Conservation (phyloP, 2,888 invertebrate genomes). For the Glyphotaelius pellucidus region DNA sequence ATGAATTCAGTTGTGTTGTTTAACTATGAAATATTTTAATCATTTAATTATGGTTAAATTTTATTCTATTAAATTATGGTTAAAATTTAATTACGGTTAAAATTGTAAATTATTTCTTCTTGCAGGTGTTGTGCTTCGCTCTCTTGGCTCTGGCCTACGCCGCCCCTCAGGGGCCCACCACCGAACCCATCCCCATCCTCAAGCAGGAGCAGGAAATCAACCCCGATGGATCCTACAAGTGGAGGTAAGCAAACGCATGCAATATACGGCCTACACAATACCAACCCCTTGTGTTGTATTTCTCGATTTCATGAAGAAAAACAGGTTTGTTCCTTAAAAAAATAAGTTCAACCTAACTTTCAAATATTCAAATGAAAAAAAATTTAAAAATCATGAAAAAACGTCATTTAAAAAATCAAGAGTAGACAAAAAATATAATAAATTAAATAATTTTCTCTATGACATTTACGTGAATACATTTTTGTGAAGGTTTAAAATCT, state of each 20-base stretch:
- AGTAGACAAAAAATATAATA: no score
- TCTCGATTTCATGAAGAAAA: no score
- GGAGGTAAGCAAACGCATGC: conserved; percentile 71
- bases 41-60: background rate
- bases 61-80: no score
- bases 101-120: conserved; percentile 12
- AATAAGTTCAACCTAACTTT: no score
- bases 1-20: background rate
- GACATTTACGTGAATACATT: no score
- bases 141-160: conserved; percentile 68
- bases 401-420: no score
- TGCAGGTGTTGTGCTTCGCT: conserved; percentile 63
- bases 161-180: conserved; percentile 71
- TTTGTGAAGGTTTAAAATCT: no score
- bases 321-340: no score
- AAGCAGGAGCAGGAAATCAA: conserved; percentile 83
- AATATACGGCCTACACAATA: background rate
- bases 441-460: no score
- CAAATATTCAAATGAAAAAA: no score
- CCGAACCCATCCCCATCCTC: conserved; percentile 82
- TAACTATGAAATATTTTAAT: background rate
- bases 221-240: conserved; percentile 82
- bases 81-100: no score
- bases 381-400: no score
- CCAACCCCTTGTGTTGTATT: background rate